Percentiles rank a stretch among this genome's conserved stretches.
Evolutionary conservation across 1,140 invertebrate species (phyloP).

Genomic region (Cyrtorhinus lividipennis): DNA sequence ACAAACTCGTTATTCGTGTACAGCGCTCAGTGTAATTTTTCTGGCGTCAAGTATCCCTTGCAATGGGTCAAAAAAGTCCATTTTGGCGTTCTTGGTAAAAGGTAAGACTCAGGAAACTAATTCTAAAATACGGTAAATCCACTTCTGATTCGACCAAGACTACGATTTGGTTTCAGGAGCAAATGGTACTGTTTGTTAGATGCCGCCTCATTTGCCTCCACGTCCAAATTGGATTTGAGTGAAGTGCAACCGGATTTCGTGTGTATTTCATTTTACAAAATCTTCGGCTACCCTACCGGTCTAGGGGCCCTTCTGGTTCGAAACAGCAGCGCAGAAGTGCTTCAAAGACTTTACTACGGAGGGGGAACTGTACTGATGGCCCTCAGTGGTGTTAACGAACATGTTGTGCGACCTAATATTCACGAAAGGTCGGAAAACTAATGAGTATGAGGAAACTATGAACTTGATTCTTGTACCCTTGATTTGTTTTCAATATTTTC

Average conservation of each 20-base stretch:
- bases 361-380: conserved; percentile 80
- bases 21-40: conserved; percentile 90
- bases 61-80: conserved; percentile 52
- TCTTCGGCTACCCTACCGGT: conserved; percentile 95
- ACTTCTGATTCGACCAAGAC: no score
- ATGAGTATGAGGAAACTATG: no score
- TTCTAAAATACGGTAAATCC: no score
- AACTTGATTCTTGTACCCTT: no score
- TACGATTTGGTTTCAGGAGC: conserved; percentile 20
- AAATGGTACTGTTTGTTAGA: conserved; percentile 75
- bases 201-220: conserved; percentile 68
- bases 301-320: conserved; percentile 72
- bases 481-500: not conserved
- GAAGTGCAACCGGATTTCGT: conserved; percentile 72
- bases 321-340: conserved; percentile 43
- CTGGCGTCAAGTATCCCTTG: conserved; percentile 75
- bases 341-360: conserved; percentile 73
- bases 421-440: conserved; percentile 47
- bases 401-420: conserved; percentile 47
- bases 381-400: conserved; percentile 49
- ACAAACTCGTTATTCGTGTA: conserved; percentile 63
- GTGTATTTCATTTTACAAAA: conserved; percentile 90
- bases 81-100: conserved; percentile 38
- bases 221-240: conserved; percentile 60
- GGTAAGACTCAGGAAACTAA: not conserved